A percentile compares a stretch with the other conserved stretches of the same genome.
Evolutionary conservation across 2,797 vertebrate species (phyloP).

Genomic region (Phylloscopus collybita): DNA sequence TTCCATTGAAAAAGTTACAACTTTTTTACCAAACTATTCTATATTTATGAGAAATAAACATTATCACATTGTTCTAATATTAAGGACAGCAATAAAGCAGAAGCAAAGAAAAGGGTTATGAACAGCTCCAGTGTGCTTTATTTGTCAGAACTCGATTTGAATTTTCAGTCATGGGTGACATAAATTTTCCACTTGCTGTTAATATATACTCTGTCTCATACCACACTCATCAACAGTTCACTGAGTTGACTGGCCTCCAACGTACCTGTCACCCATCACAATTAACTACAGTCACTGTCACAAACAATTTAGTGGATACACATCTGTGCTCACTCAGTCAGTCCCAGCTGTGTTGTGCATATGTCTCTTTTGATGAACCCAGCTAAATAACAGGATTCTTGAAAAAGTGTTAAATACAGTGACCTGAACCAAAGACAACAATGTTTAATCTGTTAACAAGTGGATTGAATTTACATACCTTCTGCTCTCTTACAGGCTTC

Average conservation of each 20-base stretch:
- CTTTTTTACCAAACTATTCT: background rate
- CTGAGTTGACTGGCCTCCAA: conserved; percentile 41
- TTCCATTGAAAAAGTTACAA: background rate
- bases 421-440: background rate
- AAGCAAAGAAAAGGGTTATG: background rate
- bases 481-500: background rate
- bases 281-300: conserved; percentile 58
- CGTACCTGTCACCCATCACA: conserved; percentile 46
- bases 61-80: background rate
- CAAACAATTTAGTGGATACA: conserved; percentile 28
- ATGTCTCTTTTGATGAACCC: conserved; percentile 34
- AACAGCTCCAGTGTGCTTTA: background rate
- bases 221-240: conserved; percentile 23
- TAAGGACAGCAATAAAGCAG: background rate
- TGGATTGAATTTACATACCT: background rate
- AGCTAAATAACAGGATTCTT: background rate
- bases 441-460: background rate
- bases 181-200: background rate
- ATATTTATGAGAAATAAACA: background rate
- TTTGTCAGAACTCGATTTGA: conserved; percentile 3
- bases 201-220: background rate
- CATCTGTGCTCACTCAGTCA: conserved; percentile 36
- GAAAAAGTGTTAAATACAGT: background rate
- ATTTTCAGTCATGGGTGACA: conserved; percentile 12
- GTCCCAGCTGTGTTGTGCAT: conserved; percentile 21